A percentile compares a stretch with the other conserved stretches of the same genome.
These are phyloP conservation scores for Scotopteryx bipunctaria DNA, from an alignment of 2,888 invertebrate species.

Conservation along the genomic window DNA sequence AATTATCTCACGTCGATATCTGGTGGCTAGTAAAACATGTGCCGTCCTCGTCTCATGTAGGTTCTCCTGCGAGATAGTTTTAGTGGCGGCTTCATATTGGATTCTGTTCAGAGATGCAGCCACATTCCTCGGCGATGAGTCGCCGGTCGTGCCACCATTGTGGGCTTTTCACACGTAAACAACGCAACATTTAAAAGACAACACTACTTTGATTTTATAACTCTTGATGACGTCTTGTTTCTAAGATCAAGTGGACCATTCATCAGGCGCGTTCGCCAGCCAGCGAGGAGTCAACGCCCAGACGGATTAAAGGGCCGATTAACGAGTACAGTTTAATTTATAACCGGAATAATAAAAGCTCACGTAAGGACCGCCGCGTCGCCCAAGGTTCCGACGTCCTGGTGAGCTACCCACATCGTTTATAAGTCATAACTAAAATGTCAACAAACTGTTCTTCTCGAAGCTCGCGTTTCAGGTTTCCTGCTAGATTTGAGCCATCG, in stretches of 20 bases:
- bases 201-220: constrained; percentile 61
- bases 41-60: constrained; percentile 17
- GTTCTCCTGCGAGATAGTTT: constrained; percentile 31
- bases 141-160: constrained; percentile 50
- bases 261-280: constrained; percentile 45
- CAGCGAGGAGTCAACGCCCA: constrained; percentile 75
- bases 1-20: constrained; percentile 74
- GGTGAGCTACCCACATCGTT: constrained; percentile 52
- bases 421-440: constrained; percentile 59
- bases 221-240: constrained; percentile 49
- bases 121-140: constrained; percentile 76
- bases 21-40: constrained; percentile 43
- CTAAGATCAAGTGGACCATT: constrained; percentile 56
- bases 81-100: constrained; percentile 37
- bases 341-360: constrained; percentile 77
- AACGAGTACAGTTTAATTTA: constrained; percentile 79
- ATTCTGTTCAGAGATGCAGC: constrained; percentile 60
- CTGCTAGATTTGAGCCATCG: constrained; percentile 35
- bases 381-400: constrained; percentile 35
- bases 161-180: constrained; percentile 56
- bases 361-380: constrained; percentile 61
- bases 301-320: constrained; percentile 80
- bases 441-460: constrained; percentile 55
- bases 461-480: constrained; percentile 23
- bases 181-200: constrained; percentile 51